Evolutionary conservation across 2,888 invertebrate genomes (phyloP).

Genomic region (Melipona bicolor): DNA sequence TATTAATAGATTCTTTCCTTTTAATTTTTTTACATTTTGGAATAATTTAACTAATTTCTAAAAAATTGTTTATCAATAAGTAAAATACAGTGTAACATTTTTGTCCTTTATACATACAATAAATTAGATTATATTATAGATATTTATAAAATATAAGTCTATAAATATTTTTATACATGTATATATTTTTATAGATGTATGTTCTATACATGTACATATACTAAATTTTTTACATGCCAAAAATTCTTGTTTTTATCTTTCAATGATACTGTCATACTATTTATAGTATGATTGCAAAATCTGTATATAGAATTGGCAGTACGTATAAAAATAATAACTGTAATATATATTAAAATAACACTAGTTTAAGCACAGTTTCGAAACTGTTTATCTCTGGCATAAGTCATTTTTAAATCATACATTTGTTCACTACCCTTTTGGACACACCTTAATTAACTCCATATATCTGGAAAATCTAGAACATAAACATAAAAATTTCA

Average conservation of each 20-base stretch:
- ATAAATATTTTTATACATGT: not conserved
- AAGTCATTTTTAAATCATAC: slow-evolving; percentile 16
- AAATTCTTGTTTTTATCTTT: not conserved
- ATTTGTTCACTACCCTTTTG: not conserved
- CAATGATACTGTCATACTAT: not conserved
- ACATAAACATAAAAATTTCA: not conserved
- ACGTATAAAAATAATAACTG: slow-evolving; percentile 13
- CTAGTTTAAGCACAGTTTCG: slow-evolving; percentile 7
- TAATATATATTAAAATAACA: not conserved
- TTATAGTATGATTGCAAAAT: not conserved
- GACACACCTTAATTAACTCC: slow-evolving; percentile 32
- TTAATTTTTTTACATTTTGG: not conserved
- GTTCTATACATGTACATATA: not conserved
- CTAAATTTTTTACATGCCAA: not conserved
- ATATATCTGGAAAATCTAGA: slow-evolving; percentile 16
- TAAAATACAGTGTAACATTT: slow-evolving; percentile 20
- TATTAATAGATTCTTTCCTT: not conserved
- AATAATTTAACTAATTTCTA: not conserved
- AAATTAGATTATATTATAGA: slow-evolving; percentile 21
- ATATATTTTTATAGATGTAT: no score
- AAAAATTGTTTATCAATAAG: not conserved
- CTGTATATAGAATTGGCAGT: slow-evolving; percentile 1
- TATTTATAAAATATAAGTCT: slow-evolving; percentile 28
- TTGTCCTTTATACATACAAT: slow-evolving; percentile 13
- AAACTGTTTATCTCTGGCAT: not conserved